Percentiles rank a stretch among this genome's conserved stretches.
These are phyloP conservation scores for Rhyacichthys aspro DNA, from an alignment of 2,797 vertebrate species.

Conservation along the genomic window DNA sequence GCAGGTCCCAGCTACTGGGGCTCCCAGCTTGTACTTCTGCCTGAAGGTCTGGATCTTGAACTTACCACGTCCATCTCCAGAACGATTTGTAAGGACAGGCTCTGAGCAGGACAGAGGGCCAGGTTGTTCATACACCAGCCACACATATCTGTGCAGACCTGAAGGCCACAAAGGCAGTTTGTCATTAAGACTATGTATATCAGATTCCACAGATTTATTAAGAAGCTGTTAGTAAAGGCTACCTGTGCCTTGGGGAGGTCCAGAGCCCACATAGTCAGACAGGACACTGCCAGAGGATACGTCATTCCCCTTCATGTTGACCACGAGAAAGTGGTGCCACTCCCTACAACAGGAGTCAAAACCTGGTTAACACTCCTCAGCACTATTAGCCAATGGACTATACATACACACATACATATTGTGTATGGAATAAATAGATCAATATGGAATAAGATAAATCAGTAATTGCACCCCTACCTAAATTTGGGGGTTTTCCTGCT, in stretches of 20 bases:
- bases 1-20: conserved; percentile 88
- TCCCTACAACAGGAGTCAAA: conserved; percentile 79
- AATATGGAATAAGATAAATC: background rate
- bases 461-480: conserved; percentile 73
- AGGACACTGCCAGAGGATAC: conserved; percentile 86
- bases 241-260: conserved; percentile 95
- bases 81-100: conserved; percentile 85
- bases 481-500: conserved; percentile 90
- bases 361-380: background rate
- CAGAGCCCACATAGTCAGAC: conserved; percentile 94
- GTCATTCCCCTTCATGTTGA: conserved; percentile 95
- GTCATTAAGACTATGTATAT: too few species aligned
- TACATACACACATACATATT: background rate
- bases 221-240: too few species aligned
- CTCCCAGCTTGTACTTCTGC: conserved; percentile 86
- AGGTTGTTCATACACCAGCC: conserved; percentile 94
- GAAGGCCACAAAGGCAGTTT: background rate
- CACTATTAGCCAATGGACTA: too few species aligned
- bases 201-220: background rate
- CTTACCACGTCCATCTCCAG: conserved; percentile 86
- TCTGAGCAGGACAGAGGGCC: conserved; percentile 83
- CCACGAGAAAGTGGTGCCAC: conserved; percentile 96
- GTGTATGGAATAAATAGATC: background rate
- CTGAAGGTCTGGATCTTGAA: conserved; percentile 90
- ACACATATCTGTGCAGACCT: conserved; percentile 97